phyloP scores from a whole-genome alignment of 1,140 invertebrate species.

The Drosophila virilis region DNA sequence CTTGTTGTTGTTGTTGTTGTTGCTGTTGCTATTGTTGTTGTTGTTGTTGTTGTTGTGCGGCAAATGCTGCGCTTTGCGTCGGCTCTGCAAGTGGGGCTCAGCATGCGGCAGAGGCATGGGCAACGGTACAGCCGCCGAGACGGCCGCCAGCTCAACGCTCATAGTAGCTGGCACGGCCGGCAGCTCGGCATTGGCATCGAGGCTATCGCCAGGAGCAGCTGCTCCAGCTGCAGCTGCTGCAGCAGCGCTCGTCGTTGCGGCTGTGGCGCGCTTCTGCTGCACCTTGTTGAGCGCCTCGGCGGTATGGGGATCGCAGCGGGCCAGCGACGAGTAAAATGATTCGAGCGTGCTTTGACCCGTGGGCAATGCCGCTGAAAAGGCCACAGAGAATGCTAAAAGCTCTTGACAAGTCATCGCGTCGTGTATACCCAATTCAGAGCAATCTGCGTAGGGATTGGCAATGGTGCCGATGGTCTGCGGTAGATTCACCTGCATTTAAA shows the following conservation, averaged over 20 bases:
- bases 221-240: background rate
- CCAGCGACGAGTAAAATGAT: constrained; percentile 91
- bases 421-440: constrained; percentile 86
- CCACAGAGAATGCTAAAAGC: constrained; percentile 94
- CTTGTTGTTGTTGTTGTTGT: constrained; percentile 58
- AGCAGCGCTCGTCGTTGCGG: background rate
- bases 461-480: constrained; percentile 79
- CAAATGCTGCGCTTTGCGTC: constrained; percentile 32
- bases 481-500: constrained; percentile 69
- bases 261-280: constrained; percentile 34
- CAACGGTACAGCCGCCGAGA: constrained; percentile 32
- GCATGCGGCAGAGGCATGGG: constrained; percentile 12
- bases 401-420: constrained; percentile 95
- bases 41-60: constrained; percentile 42
- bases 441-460: constrained; percentile 84
- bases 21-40: constrained; percentile 60
- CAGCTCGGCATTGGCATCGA: background rate
- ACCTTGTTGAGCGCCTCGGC: constrained; percentile 66
- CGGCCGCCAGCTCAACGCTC: constrained; percentile 31
- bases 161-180: background rate
- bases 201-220: background rate
- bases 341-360: constrained; percentile 93
- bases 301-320: constrained; percentile 86
- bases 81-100: background rate
- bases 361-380: constrained; percentile 94